These are phyloP conservation scores for Aplysia californica DNA, from an alignment of 1,140 invertebrate genomes.

Conservation along the genomic window DNA sequence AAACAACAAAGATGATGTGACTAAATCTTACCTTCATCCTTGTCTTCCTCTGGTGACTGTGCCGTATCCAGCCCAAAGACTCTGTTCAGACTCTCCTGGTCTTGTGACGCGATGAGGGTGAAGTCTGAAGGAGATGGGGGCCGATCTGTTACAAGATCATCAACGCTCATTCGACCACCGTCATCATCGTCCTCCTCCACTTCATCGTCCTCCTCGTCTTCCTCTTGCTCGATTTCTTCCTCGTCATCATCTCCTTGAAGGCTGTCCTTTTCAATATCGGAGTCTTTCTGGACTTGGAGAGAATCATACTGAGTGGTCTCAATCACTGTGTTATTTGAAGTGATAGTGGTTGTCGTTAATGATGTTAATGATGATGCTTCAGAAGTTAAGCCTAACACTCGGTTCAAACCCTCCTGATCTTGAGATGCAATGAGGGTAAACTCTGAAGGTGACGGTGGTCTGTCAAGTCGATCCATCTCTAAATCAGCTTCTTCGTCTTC, in stretches of 20 bases:
- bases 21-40: too few species aligned
- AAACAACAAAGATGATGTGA: too few species aligned
- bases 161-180: constrained; percentile 11
- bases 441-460: constrained; percentile 52
- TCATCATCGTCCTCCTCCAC: constrained; percentile 24
- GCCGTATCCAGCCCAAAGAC: constrained; percentile 34
- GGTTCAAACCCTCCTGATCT: constrained; percentile 40
- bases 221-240: constrained; percentile 20
- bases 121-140: constrained; percentile 65
- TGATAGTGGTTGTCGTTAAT: too few species aligned
- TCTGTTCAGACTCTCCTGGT: constrained; percentile 55
- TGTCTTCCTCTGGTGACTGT: constrained; percentile 28
- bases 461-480: constrained; percentile 20
- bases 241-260: constrained; percentile 18
- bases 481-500: constrained; percentile 21
- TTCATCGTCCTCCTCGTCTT: constrained; percentile 30
- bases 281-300: constrained; percentile 15
- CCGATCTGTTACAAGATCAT: constrained; percentile 38
- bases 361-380: too few species aligned
- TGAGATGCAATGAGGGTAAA: constrained; percentile 44
- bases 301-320: constrained; percentile 5
- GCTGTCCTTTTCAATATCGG: constrained; percentile 23
- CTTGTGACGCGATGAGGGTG: constrained; percentile 60
- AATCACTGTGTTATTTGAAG: not conserved
- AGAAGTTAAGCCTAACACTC: constrained; percentile 36